Evolutionary conservation across 2,113 vertebrate genomes (phyloP), one percentile per base, ranked within the genome.

Genomic region (Corvus cornix): DNA sequence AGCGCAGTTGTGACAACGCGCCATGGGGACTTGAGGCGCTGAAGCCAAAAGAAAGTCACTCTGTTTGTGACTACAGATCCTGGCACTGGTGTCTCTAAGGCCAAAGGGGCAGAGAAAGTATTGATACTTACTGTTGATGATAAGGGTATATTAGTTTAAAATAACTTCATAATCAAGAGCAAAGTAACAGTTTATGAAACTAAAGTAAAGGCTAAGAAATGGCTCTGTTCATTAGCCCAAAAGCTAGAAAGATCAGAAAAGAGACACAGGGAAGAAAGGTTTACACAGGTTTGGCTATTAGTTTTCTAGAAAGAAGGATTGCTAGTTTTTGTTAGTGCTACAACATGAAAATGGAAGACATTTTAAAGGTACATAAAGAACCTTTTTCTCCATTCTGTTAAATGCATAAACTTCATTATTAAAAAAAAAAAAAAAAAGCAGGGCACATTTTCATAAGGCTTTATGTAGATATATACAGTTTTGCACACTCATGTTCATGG

Each of bases 1-100:
- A 11, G 8, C 31, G 67, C 17, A 70, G 16, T 7, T 67, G 11
- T 53, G 59, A 75, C n/a, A 43, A 15, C 13, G 11, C 1, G 0
- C 13, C 10, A 3, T 2, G 6, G 13, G 15, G 24, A 84, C 6
- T 14, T 23, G 26, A 83, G 33, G 8, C 37, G 37, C 19, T 44
- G 35, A 56, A 53, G 10, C 8, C 37, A 69, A 20, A 52, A 68
- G 5, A 52, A 74, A 77, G 14, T 44, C 0, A 1, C 59, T 68
- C 21, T 22, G 3, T 28, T 30, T 81, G 13, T 20, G n/a, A 74
- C 21, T n/a, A 17, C 6, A 30, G 8, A 19, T 19, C 16, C 37
- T 73, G 41, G 18, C 8, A 48, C 3, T 13, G 13, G 13, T 31
- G 24, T 9, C 62, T 39, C 62, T 24, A 59, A 63, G 30, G 49